A percentile compares a stretch with the other conserved stretches of the same genome.
These are phyloP conservation scores for Halcyon malimbica DNA, from an alignment of 2,113 vertebrate species.

Conservation along the genomic window DNA sequence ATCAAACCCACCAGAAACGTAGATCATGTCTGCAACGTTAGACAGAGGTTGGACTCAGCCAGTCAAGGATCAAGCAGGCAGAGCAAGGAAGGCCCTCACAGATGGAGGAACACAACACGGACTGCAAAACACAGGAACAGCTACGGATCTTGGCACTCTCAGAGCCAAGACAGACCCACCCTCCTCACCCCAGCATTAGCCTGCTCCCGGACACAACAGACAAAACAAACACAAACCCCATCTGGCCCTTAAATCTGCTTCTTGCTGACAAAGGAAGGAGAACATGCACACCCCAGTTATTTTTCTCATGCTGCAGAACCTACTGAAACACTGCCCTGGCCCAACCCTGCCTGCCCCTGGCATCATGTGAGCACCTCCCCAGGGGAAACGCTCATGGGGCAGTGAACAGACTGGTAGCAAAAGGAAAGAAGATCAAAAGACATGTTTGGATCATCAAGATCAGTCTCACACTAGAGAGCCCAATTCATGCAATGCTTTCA, in stretches of 20 bases:
- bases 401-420: neutral
- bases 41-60: neutral
- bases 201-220: neutral
- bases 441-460: neutral
- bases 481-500: neutral
- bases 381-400: neutral
- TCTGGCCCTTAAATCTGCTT: neutral
- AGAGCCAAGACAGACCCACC: neutral
- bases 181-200: neutral
- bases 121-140: neutral
- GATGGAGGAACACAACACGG: fast-evolving
- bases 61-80: fast-evolving
- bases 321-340: neutral
- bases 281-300: fast-evolving
- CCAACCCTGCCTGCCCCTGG: fast-evolving
- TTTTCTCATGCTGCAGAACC: neutral
- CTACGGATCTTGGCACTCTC: fast-evolving
- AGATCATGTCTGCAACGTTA: conserved; percentile 91
- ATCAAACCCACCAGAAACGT: conserved; percentile 96
- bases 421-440: neutral
- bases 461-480: neutral
- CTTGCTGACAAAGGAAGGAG: neutral
- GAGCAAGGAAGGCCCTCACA: neutral
- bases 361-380: neutral
- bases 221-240: neutral